Percentiles rank a stretch among this genome's conserved stretches.
Evolutionary conservation across 2,888 invertebrate species (phyloP).

Genomic region (Mythimna ferrago): DNA sequence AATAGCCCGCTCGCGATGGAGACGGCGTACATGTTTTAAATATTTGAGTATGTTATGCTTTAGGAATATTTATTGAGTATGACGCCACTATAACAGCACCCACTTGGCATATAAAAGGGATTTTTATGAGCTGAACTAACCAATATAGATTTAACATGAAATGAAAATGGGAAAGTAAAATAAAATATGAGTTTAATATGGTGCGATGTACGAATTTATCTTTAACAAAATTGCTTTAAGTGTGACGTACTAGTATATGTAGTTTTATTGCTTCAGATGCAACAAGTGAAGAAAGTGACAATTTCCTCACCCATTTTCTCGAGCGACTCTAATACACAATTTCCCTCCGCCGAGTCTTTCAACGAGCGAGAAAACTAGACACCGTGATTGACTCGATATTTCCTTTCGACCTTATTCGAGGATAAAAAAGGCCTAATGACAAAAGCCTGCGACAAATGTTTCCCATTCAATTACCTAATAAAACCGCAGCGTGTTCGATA

Average conservation of each 20-base stretch:
- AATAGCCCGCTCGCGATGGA: conserved; percentile 73
- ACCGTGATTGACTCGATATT: conserved; percentile 34
- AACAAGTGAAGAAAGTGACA: conserved; percentile 56
- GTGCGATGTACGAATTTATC: background rate
- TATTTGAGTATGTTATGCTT: conserved; percentile 74
- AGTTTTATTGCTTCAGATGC: conserved; percentile 23
- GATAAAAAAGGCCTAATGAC: conserved; percentile 22
- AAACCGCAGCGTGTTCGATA: conserved; percentile 64
- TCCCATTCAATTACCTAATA: conserved; percentile 46
- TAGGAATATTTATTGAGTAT: conserved; percentile 60
- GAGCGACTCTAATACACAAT: conserved; percentile 37
- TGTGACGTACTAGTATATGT: background rate
- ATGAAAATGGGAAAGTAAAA: background rate
- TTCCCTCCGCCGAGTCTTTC: conserved; percentile 31
- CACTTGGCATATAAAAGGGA: conserved; percentile 56
- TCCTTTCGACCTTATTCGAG: background rate
- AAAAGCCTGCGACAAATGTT: conserved; percentile 35
- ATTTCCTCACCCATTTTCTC: conserved; percentile 50
- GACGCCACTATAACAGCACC: conserved; percentile 52
- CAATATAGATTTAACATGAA: conserved; percentile 20
- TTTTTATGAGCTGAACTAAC: conserved; percentile 44
- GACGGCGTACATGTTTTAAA: conserved; percentile 75
- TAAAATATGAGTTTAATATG: too few species aligned
- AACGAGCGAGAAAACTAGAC: conserved; percentile 13
- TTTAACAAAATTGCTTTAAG: background rate